A percentile compares a stretch with the other conserved stretches of the same genome.
Evolutionary conservation across 2,113 vertebrate species (phyloP).

Genomic region (Gavialis gangeticus): DNA sequence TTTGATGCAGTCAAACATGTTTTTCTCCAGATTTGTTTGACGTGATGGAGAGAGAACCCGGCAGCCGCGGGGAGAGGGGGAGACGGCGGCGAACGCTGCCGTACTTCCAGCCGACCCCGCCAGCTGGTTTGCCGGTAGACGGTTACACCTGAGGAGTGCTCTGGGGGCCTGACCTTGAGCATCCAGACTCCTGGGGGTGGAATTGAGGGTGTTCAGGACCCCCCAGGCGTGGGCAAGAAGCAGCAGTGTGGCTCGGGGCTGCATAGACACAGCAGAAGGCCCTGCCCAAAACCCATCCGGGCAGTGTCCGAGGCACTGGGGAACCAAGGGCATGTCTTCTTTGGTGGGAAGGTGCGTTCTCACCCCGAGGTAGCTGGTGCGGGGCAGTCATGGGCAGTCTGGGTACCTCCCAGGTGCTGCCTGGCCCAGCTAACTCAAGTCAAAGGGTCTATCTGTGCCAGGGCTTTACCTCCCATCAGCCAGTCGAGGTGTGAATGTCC

Average conservation of each 20-base stretch:
- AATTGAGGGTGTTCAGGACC: not conserved
- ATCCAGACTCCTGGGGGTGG: not conserved
- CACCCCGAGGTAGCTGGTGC: rapidly evolving
- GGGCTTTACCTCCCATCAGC: not conserved
- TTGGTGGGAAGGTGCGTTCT: not conserved
- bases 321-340: no score
- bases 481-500: not conserved
- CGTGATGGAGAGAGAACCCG: conserved; percentile 44
- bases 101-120: not conserved
- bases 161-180: rapidly evolving
- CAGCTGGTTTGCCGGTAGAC: not conserved
- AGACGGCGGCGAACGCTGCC: not conserved
- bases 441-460: not conserved
- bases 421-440: not conserved
- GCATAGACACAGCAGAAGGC: rapidly evolving
- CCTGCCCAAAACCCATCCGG: not conserved
- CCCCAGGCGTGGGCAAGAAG: not conserved
- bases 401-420: no score
- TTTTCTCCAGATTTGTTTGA: conserved; percentile 66
- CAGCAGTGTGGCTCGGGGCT: rapidly evolving
- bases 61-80: conserved; percentile 6
- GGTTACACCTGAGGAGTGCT: rapidly evolving
- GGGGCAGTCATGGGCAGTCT: no score
- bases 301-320: no score
- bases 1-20: conserved; percentile 65